phyloP scores from a whole-genome alignment of 53 echinoderm and acorn worm species.

The Holothuria scabra region DNA sequence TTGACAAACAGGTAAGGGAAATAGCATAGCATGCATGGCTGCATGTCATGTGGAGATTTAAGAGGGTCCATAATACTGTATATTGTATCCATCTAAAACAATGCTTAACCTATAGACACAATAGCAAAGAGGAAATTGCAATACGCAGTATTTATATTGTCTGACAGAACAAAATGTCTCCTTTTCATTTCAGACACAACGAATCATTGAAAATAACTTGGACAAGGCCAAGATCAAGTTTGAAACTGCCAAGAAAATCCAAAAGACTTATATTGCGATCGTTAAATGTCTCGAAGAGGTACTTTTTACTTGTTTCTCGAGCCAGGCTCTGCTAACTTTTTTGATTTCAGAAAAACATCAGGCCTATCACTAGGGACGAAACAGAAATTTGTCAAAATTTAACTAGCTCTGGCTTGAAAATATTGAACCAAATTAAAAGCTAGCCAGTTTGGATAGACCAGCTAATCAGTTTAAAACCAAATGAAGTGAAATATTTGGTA shows the following conservation, averaged over 20 bases:
- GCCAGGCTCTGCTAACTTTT: too few relatives aligned
- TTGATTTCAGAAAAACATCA: too few relatives aligned
- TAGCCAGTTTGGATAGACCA: too few relatives aligned
- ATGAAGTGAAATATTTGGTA: too few relatives aligned
- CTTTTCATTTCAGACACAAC: constrained; percentile 71
- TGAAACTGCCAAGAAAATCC: constrained; percentile 87
- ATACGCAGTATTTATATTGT: background rate
- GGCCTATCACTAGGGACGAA: too few relatives aligned
- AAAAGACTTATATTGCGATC: constrained; percentile 82
- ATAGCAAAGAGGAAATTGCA: background rate
- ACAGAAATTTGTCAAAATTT: too few relatives aligned
- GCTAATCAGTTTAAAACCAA: too few relatives aligned
- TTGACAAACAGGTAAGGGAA: constrained; percentile 47
- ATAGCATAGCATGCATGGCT: too few relatives aligned
- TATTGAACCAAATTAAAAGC: too few relatives aligned
- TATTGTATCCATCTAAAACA: background rate
- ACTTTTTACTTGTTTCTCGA: background rate
- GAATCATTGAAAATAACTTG: constrained; percentile 93
- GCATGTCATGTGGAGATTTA: too few relatives aligned
- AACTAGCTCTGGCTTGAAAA: too few relatives aligned
- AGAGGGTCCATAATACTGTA: too few relatives aligned
- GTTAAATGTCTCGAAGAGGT: constrained; percentile 89
- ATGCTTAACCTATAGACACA: background rate
- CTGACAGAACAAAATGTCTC: background rate
- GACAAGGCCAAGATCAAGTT: constrained; percentile 94